These are phyloP conservation scores for Ypsolopha sequella DNA, from an alignment of 2,888 invertebrate genomes.

Conservation along the genomic window DNA sequence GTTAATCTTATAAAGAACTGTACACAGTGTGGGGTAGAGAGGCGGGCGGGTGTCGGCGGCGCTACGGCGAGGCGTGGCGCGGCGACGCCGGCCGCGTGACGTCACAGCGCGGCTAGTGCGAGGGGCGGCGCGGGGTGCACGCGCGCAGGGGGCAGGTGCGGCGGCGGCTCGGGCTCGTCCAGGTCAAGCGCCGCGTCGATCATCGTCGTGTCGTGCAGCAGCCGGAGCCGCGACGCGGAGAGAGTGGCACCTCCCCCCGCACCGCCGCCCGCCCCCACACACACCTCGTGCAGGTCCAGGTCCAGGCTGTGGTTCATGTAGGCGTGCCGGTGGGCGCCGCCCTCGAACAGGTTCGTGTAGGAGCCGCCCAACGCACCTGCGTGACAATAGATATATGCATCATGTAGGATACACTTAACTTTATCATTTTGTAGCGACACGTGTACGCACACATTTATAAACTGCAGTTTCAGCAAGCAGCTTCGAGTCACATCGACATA, in stretches of 20 bases:
- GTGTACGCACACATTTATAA: no score
- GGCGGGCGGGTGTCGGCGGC: slow-evolving; percentile 6
- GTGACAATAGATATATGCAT: neutral
- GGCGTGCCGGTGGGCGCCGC: slow-evolving; percentile 31
- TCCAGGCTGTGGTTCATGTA: slow-evolving; percentile 53
- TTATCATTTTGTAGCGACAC: no score
- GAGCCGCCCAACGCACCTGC: slow-evolving; percentile 19
- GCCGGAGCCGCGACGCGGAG: slow-evolving; percentile 80
- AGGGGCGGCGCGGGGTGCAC: slow-evolving; percentile 18
- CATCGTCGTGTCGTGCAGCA: slow-evolving; percentile 90
- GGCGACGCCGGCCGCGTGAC: slow-evolving; percentile 12
- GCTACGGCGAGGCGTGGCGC: slow-evolving; percentile 12
- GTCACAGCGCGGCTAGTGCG: slow-evolving; percentile 11
- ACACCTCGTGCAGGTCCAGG: slow-evolving; percentile 12
- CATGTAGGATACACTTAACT: neutral
- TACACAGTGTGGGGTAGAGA: neutral
- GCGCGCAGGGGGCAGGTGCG: slow-evolving; percentile 12
- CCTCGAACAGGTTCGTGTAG: slow-evolving; percentile 27
- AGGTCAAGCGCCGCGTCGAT: slow-evolving; percentile 91
- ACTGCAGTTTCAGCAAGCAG: no score
- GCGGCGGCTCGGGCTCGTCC: slow-evolving; percentile 79
- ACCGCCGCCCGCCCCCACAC: slow-evolving; percentile 4
- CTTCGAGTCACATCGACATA: no score
- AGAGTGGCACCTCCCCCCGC: slow-evolving; percentile 24
- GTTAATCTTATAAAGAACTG: no score